phyloP scores from a whole-genome alignment of 2,113 vertebrate genomes.

The Progne subis region DNA sequence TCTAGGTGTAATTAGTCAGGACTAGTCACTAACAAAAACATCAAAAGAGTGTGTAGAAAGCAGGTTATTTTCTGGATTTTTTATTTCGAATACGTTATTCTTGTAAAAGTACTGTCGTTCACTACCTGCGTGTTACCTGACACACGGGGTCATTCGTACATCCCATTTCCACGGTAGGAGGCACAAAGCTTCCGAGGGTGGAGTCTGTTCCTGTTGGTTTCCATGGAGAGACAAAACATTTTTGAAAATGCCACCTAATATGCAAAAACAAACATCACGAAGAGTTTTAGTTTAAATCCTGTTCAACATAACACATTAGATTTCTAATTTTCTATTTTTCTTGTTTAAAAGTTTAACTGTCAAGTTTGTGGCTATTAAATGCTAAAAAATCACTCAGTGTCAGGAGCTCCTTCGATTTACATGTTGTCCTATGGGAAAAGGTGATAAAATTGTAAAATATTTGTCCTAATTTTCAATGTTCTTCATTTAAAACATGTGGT shows the following conservation, averaged over 20 bases:
- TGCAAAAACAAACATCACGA: not conserved
- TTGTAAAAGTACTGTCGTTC: not conserved
- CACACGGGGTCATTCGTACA: too few species aligned
- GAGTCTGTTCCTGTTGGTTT: not conserved
- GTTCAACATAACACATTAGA: not conserved
- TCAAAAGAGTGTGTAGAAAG: not conserved
- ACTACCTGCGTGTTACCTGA: not conserved
- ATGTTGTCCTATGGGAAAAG: not conserved
- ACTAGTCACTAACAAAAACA: not conserved
- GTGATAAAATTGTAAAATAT: not conserved
- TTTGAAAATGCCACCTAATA: not conserved
- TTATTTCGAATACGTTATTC: not conserved
- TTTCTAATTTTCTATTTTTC: not conserved
- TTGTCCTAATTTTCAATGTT: not conserved
- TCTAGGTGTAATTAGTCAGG: not conserved
- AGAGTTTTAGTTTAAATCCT: not conserved
- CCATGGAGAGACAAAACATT: not conserved
- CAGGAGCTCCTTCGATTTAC: not conserved
- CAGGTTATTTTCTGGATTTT: not conserved
- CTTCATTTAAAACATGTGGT: not conserved
- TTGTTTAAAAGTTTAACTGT: not conserved
- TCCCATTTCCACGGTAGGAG: not conserved
- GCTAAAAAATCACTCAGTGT: not conserved
- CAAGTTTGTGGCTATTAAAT: not conserved
- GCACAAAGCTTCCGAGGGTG: fast-evolving